Percentiles rank a stretch among this genome's conserved stretches.
These are phyloP conservation scores for Troglohyphantes excavatus DNA, from an alignment of 2,888 invertebrate genomes.

Conservation along the genomic window DNA sequence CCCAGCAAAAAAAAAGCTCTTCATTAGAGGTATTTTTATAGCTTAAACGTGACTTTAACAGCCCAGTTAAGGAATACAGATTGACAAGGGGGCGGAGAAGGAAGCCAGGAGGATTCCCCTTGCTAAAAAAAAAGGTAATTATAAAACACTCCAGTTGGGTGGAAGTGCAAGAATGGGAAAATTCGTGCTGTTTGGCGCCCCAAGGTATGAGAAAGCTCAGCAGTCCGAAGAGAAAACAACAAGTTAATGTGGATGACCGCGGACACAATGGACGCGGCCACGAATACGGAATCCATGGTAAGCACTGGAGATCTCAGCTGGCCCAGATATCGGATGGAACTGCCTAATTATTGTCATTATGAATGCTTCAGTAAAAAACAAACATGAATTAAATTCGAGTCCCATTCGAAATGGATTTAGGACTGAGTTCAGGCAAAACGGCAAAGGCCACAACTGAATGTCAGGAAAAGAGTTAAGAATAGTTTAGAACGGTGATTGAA, in stretches of 20 bases:
- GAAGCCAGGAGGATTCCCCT: background rate
- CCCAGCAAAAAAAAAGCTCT: background rate
- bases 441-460: no score
- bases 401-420: no score
- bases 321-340: no score
- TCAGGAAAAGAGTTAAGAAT: no score
- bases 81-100: conserved; percentile 46
- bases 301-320: background rate
- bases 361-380: no score
- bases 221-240: background rate
- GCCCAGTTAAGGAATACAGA: background rate
- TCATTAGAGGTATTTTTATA: background rate
- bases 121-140: conserved; percentile 7
- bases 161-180: background rate
- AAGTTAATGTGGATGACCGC: background rate
- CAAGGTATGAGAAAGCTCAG: background rate
- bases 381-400: no score
- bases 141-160: background rate
- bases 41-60: conserved; percentile 10
- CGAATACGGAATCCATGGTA: background rate
- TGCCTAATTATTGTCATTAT: no score
- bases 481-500: no score
- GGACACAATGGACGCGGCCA: background rate
- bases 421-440: no score
- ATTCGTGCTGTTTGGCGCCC: background rate